These are phyloP conservation scores for Leptopilina myrica DNA, from an alignment of 2,888 invertebrate species.

Conservation along the genomic window DNA sequence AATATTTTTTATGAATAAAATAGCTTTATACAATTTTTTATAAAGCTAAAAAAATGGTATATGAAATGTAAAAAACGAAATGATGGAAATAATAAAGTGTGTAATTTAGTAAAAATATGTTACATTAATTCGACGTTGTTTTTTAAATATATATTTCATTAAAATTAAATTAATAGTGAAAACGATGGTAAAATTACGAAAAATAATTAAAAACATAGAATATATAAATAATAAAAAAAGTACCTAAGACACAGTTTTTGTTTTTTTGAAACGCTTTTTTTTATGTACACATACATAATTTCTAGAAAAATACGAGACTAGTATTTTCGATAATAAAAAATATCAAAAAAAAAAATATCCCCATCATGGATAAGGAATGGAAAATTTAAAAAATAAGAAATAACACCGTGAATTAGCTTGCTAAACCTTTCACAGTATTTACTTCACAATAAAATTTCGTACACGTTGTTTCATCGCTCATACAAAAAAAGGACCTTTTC, in stretches of 20 bases:
- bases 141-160: no score
- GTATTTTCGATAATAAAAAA: neutral
- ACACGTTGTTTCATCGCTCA: conserved; percentile 67
- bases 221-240: neutral
- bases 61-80: neutral
- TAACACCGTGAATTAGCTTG: conserved; percentile 58
- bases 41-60: neutral
- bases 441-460: conserved; percentile 66
- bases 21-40: neutral
- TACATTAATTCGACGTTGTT: no score
- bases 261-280: no score
- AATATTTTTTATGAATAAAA: no score
- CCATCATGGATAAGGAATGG: conserved; percentile 21
- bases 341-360: neutral
- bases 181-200: neutral
- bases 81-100: neutral
- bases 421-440: conserved; percentile 67
- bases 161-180: neutral
- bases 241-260: neutral
- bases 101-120: neutral
- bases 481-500: conserved; percentile 69
- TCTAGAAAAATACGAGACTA: conserved; percentile 27
- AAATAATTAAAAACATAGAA: neutral
- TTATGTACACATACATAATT: neutral
- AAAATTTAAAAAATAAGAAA: conserved; percentile 1